phyloP scores from a whole-genome alignment of 2,797 vertebrate species.

The Halcyon smyrnensis region DNA sequence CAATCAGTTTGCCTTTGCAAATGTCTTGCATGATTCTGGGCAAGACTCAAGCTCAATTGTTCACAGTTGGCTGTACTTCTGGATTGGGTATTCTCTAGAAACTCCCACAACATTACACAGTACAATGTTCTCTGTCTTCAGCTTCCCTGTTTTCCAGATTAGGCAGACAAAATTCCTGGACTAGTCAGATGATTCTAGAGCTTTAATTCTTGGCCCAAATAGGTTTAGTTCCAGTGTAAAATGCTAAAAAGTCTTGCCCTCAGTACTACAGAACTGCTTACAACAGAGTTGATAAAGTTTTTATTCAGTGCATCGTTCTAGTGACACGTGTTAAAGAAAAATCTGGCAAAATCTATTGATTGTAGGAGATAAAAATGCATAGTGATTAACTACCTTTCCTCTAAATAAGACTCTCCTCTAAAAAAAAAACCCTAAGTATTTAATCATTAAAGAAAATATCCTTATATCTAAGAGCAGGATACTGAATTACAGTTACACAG shows the following conservation, averaged over 20 bases:
- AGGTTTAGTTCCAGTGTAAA: neutral
- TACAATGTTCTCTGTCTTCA: neutral
- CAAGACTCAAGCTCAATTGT: neutral
- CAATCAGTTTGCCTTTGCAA: neutral
- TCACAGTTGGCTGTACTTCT: neutral
- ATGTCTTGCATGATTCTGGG: neutral
- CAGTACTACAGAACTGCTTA: neutral
- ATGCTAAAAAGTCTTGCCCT: neutral
- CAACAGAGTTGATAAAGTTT: neutral
- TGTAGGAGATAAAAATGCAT: neutral
- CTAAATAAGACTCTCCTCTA: neutral
- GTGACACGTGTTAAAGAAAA: neutral
- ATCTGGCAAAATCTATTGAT: neutral
- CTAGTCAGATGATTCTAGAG: neutral
- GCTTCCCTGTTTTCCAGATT: neutral
- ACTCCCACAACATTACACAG: fast-evolving
- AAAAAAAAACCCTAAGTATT: neutral
- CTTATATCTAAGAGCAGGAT: neutral
- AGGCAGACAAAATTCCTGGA: neutral
- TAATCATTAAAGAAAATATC: neutral
- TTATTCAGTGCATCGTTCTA: neutral
- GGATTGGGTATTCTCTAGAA: neutral
- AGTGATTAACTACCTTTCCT: neutral
- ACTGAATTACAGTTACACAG: neutral
- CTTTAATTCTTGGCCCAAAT: neutral